Conservation (phyloP, 2,797 vertebrate species). For the Eulemur rubriventer region DNA sequence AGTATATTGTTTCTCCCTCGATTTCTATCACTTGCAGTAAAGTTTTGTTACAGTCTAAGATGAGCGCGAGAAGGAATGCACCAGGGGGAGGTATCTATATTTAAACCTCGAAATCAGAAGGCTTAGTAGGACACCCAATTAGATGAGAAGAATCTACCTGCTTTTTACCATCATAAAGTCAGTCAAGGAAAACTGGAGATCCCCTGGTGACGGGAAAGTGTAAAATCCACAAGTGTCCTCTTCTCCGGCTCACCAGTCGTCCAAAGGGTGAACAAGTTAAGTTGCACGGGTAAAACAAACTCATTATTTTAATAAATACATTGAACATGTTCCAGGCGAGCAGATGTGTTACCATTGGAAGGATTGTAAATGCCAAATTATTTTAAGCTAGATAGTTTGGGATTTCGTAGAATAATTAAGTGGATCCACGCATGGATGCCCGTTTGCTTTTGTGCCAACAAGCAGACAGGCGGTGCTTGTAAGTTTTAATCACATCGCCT, state of each 20-base stretch:
- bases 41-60: neutral
- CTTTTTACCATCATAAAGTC: neutral
- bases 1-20: neutral
- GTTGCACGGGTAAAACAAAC: neutral
- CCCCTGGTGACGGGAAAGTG: neutral
- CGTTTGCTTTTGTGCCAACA: constrained; percentile 33
- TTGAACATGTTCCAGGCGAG: neutral
- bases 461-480: neutral
- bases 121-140: neutral
- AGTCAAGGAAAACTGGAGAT: neutral
- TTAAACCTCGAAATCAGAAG: neutral
- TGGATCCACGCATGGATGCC: neutral
- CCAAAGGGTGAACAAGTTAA: neutral
- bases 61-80: neutral
- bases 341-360: constrained; percentile 43
- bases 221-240: neutral
- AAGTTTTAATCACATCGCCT: constrained; percentile 17
- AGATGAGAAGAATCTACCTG: neutral
- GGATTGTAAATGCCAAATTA: constrained; percentile 53
- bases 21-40: neutral
- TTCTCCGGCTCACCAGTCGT: neutral
- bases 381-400: constrained; percentile 15
- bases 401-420: constrained; percentile 52
- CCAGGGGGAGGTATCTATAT: neutral
- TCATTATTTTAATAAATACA: constrained; percentile 46